Base-by-base conservation (phyloP, 2,113 vertebrate species). In the Hoplias malabaricus region DNA sequence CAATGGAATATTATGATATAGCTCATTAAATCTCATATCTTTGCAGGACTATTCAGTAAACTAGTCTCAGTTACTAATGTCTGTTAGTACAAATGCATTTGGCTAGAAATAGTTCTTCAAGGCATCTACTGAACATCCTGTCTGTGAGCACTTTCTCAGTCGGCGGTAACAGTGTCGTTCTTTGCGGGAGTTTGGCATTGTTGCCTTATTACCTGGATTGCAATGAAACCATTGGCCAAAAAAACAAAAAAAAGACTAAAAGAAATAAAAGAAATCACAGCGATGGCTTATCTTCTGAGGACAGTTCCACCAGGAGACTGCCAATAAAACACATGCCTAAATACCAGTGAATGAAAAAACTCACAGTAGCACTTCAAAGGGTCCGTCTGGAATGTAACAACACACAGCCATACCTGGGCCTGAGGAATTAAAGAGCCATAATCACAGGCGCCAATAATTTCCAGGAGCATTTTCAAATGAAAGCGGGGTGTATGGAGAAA, bases 381-480 rank as follows among this genome's bases (percentile, higher is more conserved):
- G 63, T 69, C 76, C 85, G 65, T 54, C 79, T 84, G 81, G 75
- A 78, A 86, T 81, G 36, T 83, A 66, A 81, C 57, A 34, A 56
- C 77, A 77, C 77, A 75, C 81, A 54, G 84, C 82, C 80, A 80
- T 81, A 84, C 88, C 89, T 88, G 77, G 62, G 66, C 86, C 80
- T 74, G 71, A 77, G 57, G 65, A 79, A 80, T 85, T 82, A 50
- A 79, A 76, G 80, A 83, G 50, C 12, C 8, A 56, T 46, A 83
- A 83, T 90, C 87, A 84, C 75, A 85, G 14, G 61, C 74, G 66
- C 73, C 25, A 23, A 80, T 85, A 84, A 89, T 87, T 89, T 76
- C 76, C 10, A 48, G 71, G 78, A 85, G 72, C 67, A 57, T 90
- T 90, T 89, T 66, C 85, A 83, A 77, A 80, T 87, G 85, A 89